Base-by-base conservation (phyloP, 2,888 invertebrate species). In the Homarus gammarus region DNA sequence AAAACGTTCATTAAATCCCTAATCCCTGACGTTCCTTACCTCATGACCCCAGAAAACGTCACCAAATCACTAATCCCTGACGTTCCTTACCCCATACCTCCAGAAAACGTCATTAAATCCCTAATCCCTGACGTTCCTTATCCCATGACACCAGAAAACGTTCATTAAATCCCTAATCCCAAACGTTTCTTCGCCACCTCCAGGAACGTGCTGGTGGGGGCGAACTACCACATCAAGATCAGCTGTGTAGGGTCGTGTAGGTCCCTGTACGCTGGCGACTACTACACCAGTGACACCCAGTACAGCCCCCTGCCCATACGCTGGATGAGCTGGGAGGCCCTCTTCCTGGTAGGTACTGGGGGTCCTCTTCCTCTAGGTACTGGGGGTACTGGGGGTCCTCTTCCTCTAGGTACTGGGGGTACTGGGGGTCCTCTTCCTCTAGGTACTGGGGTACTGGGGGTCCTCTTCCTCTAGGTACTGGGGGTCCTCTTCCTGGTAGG, bases 291-390 rank as follows among this genome's bases (percentile, higher is more conserved):
- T 51, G 70, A 78, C 44, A 44, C 31, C 27, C 56, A 81, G 22
- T 49, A 75, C 31, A 87, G 75, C 77, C 87, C 90, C 3, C 87
- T 90, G 0, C 98, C 98, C 0, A 95, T 98, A 84, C 95, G 98
- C 73, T 98, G 97, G 97, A 97, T 97, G 95, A 96, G 97, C 1
- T 97, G 97, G 97, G 97, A 97, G 94, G 96, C 96, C 0, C 96
- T 97, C 87, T 95, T 97, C 92, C 94, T 95, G 93, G 97, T 97
- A 94, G 61, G 79, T 68, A 15, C 18, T 44, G 44, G 44, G 44
- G 44, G 44, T 8, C 44, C 6, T 44, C 12, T 12, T 12, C 5
- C n/a, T n/a, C 8, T 68, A n/a, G 18, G 31, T n/a, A n/a, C 31
- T 68, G 68, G 68, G 31, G 68, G 68, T 68, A n/a, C 18, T 68